Base-by-base conservation (phyloP, 2,797 vertebrate genomes). In the Serranus cabrilla region DNA sequence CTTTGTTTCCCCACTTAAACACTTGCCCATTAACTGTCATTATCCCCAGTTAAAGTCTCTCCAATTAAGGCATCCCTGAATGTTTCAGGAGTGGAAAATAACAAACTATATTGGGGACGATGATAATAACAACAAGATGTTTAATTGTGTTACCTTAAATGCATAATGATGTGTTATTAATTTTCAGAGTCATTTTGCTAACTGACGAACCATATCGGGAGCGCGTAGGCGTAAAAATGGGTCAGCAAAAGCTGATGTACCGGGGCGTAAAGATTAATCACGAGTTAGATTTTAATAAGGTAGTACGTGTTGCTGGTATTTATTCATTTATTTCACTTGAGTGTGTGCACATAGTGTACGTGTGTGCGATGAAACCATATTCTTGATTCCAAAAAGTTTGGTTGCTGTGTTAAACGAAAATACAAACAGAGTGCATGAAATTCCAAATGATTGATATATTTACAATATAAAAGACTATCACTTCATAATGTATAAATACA, bases 111-210 rank as follows among this genome's bases (percentile, higher is more conserved):
- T 73, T 71, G 65, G 31, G 42, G 42, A 57, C 0, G 9, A 45
- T 9, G 39, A 83, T 78, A 70, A 84, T 61, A 71, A 77, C 72
- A 87, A 81, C 72, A 87, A 81, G 72, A 85, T 78, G 71, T 87
- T 89, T 90, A 89, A 90, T 87, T 88, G 79, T 69, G 63, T 90
- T 89, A 91, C 80, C 81, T 89, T 90, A 90, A 91, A 88, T 82
- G 77, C 78, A 82, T 89, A 87, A 92, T 87, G 79, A 90, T 76
- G 80, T 78, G 84, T 85, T 87, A 89, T 90, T 89, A 86, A 91
- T 89, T 87, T 83, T 64, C 50, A 50, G 75, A 81, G 81, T 81
- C 83, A 87, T 88, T 91, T 89, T 80, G 74, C 61, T 17, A 80
- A 88, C 83, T 88, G 76, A 63, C 86, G 79, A 88, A 85, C 72